Conservation (phyloP, 2,888 invertebrate species). For the Schizotus pectinicornis region DNA sequence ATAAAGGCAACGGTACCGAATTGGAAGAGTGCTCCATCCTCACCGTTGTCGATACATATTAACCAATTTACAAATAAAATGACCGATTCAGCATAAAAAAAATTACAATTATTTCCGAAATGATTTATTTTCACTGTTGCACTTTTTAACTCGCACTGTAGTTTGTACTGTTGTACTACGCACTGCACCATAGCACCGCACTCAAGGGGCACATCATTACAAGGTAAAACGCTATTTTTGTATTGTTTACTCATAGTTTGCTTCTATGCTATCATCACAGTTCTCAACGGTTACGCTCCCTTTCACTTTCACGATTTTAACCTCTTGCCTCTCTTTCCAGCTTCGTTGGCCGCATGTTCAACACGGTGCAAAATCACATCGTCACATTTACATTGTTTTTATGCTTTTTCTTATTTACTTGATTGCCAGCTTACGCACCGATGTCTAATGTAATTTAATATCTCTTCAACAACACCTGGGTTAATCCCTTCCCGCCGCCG, state of each 20-base stretch:
- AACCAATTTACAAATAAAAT: conserved; percentile 4
- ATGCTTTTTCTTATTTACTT: conserved; percentile 1
- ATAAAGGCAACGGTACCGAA: conserved; percentile 35
- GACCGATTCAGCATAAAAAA: conserved; percentile 14
- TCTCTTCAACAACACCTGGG: background rate
- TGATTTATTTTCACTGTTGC: conserved; percentile 40
- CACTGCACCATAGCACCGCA: conserved; percentile 42
- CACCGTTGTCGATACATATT: conserved; percentile 8
- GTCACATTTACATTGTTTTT: conserved; percentile 6
- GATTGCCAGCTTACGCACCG: conserved; percentile 4
- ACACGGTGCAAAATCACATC: conserved; percentile 19
- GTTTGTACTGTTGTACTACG: conserved; percentile 32
- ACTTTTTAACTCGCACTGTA: conserved; percentile 38
- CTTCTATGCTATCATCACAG: background rate
- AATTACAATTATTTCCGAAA: conserved; percentile 24
- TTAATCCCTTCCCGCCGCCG: too few relatives aligned
- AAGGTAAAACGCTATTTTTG: conserved; percentile 37
- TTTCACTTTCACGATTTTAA: conserved; percentile 14
- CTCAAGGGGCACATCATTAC: conserved; percentile 36
- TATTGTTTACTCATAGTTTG: conserved; percentile 6
- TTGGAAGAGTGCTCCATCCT: conserved; percentile 34
- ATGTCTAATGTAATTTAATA: background rate
- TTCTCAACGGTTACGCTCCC: background rate
- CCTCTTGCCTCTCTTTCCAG: conserved; percentile 5
- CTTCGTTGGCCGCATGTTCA: conserved; percentile 23